Evolutionary conservation across 2,113 vertebrate genomes (phyloP).

Genomic region (Grallaria varia): DNA sequence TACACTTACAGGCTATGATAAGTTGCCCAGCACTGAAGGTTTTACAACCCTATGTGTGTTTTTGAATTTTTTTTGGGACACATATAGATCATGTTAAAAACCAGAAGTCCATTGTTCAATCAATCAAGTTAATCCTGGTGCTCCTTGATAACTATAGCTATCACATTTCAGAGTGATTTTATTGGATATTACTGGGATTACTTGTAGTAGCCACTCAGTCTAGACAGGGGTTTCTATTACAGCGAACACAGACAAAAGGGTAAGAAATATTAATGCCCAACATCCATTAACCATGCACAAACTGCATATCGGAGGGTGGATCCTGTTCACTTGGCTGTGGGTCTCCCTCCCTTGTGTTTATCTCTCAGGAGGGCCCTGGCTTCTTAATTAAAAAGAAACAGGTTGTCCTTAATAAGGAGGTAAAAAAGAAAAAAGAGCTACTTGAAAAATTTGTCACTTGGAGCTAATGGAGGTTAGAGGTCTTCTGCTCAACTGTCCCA

Average conservation of each 20-base stretch:
- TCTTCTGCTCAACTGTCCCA: background rate
- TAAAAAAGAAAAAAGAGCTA: background rate
- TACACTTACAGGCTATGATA: conserved; percentile 41
- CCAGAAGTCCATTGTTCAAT: conserved; percentile 76
- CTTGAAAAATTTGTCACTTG: background rate
- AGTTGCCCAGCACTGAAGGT: conserved; percentile 28
- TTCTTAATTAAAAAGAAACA: conserved; percentile 37
- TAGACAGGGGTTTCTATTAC: conserved; percentile 94
- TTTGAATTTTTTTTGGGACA: conserved; percentile 50
- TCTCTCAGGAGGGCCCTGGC: background rate
- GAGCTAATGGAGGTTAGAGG: background rate
- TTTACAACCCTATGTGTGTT: conserved; percentile 39
- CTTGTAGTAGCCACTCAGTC: conserved; percentile 91
- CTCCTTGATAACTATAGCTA: conserved; percentile 79
- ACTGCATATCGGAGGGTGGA: conserved; percentile 40
- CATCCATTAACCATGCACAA: conserved; percentile 66
- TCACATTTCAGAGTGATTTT: conserved; percentile 93
- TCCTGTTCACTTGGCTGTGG: conserved; percentile 43
- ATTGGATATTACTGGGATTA: conserved; percentile 94
- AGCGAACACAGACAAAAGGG: conserved; percentile 85
- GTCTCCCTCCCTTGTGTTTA: background rate
- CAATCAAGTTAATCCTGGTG: conserved; percentile 78
- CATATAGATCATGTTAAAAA: conserved; percentile 71
- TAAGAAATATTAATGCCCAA: conserved; percentile 72
- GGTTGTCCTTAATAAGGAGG: background rate